Base-by-base conservation (phyloP, 2,113 vertebrate genomes). In the Alexandromys fortis region DNA sequence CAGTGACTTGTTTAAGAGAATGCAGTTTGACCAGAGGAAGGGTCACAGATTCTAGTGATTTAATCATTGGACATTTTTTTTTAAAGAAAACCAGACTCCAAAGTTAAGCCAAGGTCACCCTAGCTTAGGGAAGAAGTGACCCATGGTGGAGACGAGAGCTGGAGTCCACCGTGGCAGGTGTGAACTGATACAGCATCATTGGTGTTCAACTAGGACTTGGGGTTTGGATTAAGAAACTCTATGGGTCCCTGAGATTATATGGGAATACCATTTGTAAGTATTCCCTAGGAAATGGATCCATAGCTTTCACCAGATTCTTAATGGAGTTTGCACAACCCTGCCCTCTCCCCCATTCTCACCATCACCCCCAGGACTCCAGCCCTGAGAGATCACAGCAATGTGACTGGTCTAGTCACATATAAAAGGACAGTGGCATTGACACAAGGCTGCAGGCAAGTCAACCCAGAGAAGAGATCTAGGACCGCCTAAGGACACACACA, bases 81-180 rank as follows among this genome's bases (percentile, higher is more conserved):
- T 47, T 2, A 49, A 49, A 49, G n/a, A 55, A 91, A 91, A 90
- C 13, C 33, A 86, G 21, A 83, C 33, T 83, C 22, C 3, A 58
- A 52, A 49, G 16, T 88, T 79, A 89, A 95, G 72, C 35, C n/a
- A 86, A 94, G 7, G 52, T 49, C 33, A 94, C 67, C 81, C 61
- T 45, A 67, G 58, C 45, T 86, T 38, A 65, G 58, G 6, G 26
- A 88, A 76, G 35, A 76, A 89, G 24, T 21, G 30, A 35, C 61
- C 17, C 33, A 26, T 75, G 47, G 76, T 58, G 88, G 90, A 26
- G 13, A 52, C 11, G 42, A 89, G 70, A 89, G 21, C 89, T 1
- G n/a, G 47, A 28, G 10, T 88, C 38, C 33, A 45, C 2, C 83
- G 52, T 73, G 52, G 79, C 49, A 88, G 92, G 89, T n/a, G 5